Conservation (phyloP, 2,113 vertebrate genomes). For the Vidua chalybeata region DNA sequence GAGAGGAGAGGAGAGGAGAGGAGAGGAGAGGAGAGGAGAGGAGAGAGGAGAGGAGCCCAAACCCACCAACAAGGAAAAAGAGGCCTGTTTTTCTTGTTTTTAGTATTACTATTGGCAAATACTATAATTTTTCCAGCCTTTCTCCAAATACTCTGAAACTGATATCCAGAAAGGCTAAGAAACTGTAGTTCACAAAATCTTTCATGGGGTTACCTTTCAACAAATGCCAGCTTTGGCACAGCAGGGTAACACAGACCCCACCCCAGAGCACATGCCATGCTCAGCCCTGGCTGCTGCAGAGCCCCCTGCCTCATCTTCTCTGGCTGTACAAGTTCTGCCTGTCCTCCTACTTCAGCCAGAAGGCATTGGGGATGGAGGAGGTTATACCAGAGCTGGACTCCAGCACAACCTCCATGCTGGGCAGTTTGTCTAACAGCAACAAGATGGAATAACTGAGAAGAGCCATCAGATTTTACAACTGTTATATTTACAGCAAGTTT, state of each 20-base stretch:
- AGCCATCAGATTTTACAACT: neutral
- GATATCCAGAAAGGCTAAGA: neutral
- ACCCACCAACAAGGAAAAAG: neutral
- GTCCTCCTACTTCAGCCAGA: neutral
- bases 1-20: too few species aligned
- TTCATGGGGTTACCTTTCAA: neutral
- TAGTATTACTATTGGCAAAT: neutral
- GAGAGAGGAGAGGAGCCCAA: neutral
- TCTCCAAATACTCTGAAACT: neutral
- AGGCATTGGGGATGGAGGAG: neutral
- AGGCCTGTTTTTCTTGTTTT: neutral
- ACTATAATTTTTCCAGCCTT: neutral
- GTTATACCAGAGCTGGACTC: neutral
- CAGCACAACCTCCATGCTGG: neutral
- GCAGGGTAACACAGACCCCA: neutral
- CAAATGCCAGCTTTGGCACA: neutral
- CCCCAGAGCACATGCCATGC: fast-evolving
- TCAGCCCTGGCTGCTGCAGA: fast-evolving
- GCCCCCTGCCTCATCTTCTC: neutral
- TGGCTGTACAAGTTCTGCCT: neutral
- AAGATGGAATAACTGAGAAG: neutral
- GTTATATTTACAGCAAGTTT: neutral
- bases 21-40: too few species aligned
- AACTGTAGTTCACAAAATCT: neutral
- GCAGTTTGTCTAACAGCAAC: neutral